Evolutionary conservation across 1,140 invertebrate genomes (phyloP).

Genomic region (Eurytemora carolleeae): DNA sequence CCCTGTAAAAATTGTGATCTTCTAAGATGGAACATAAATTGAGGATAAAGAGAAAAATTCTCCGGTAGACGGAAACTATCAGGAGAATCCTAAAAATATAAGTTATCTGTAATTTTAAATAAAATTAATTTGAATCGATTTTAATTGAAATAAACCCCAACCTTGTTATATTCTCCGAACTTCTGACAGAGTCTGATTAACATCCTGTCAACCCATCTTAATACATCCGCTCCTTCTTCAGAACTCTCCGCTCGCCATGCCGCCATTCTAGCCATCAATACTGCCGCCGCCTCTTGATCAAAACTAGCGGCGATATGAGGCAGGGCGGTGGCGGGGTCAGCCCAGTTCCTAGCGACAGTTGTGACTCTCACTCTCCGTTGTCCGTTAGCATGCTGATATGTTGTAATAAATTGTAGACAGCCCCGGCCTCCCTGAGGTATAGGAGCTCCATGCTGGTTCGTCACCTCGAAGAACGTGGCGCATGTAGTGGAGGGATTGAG

Average conservation of each 20-base stretch:
- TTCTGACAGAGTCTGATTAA: constrained; percentile 92
- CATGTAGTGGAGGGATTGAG: constrained; percentile 78
- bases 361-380: constrained; percentile 85
- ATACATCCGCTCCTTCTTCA: constrained; percentile 86
- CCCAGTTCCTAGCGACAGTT: constrained; percentile 71
- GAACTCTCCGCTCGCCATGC: constrained; percentile 79
- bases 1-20: constrained; percentile 95
- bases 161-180: constrained; percentile 92
- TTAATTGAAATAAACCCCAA: no score
- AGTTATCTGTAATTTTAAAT: no score
- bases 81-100: no score
- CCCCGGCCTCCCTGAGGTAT: constrained; percentile 87
- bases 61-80: constrained; percentile 84
- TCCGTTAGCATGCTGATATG: constrained; percentile 94
- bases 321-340: constrained; percentile 32
- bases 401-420: constrained; percentile 94
- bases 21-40: constrained; percentile 98
- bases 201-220: constrained; percentile 95
- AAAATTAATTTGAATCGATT: no score
- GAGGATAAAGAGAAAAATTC: constrained; percentile 93
- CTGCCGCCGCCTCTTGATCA: constrained; percentile 91
- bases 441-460: constrained; percentile 58
- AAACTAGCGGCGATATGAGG: constrained; percentile 58
- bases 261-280: constrained; percentile 87
- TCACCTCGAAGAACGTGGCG: constrained; percentile 78